Conservation (phyloP, 2,797 vertebrate species). For the Pristis pectinata region DNA sequence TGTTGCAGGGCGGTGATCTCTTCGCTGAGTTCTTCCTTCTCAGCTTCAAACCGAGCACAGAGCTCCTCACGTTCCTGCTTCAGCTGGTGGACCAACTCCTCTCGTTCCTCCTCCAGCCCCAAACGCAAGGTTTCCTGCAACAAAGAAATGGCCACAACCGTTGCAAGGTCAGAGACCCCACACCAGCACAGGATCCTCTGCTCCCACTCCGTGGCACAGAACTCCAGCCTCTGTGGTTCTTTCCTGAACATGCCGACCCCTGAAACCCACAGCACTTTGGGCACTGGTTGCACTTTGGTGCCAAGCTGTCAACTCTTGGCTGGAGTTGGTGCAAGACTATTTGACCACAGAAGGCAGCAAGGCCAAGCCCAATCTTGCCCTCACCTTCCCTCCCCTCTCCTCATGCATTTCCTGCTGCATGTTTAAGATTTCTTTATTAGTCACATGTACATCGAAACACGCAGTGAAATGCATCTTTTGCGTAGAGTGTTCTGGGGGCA, state of each 20-base stretch:
- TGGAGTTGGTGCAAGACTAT: not conserved
- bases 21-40: constrained; percentile 71
- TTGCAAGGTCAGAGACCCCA: not conserved
- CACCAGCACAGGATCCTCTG: not conserved
- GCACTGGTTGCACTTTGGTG: not conserved
- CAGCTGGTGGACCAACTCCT: constrained; percentile 57
- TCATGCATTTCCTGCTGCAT: not conserved
- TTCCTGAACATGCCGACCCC: not conserved
- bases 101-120: constrained; percentile 63
- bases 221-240: not conserved
- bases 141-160: not conserved
- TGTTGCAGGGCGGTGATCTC: constrained; percentile 63
- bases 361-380: not conserved
- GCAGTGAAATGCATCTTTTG: too few species aligned
- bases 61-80: constrained; percentile 70
- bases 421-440: too few species aligned
- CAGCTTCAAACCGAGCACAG: constrained; percentile 55
- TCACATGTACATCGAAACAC: too few species aligned
- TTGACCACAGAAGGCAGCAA: not conserved
- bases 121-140: constrained; percentile 63
- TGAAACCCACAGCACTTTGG: not conserved
- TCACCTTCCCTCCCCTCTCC: not conserved
- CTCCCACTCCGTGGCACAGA: not conserved
- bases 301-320: not conserved
- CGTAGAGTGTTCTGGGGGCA: too few species aligned